Percentiles rank a stretch among this genome's conserved stretches.
Evolutionary conservation across 1,140 invertebrate genomes (phyloP).

Genomic region (Anthonomus grandis): DNA sequence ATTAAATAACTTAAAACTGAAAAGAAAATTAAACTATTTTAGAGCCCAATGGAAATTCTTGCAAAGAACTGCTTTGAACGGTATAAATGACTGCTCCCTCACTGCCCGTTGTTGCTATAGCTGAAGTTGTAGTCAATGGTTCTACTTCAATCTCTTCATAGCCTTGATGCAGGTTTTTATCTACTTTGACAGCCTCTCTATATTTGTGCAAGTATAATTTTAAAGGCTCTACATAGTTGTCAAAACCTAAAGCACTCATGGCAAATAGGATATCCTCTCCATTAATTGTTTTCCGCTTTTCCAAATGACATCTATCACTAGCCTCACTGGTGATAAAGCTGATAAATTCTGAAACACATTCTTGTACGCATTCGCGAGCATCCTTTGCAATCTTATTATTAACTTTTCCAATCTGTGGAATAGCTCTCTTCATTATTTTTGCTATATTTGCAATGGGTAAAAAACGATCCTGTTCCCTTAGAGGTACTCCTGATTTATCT

Average conservation of each 20-base stretch:
- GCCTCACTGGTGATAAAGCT: slow-evolving; percentile 99
- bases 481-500: slow-evolving; percentile 51
- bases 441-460: slow-evolving; percentile 98
- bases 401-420: slow-evolving; percentile 94
- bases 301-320: slow-evolving; percentile 93
- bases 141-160: slow-evolving; percentile 46
- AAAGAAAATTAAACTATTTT: too few relatives aligned
- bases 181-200: slow-evolving; percentile 63
- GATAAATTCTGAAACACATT: slow-evolving; percentile 99
- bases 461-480: slow-evolving; percentile 91
- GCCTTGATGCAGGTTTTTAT: slow-evolving; percentile 42
- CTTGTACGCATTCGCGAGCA: slow-evolving; percentile 98
- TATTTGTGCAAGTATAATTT: slow-evolving; percentile 97
- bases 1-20: too few relatives aligned
- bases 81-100: slow-evolving; percentile 47
- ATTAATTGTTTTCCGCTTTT: slow-evolving; percentile 99
- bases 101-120: slow-evolving; percentile 31
- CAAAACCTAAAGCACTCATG: slow-evolving; percentile 95
- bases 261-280: slow-evolving; percentile 98
- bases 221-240: slow-evolving; percentile 96
- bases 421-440: slow-evolving; percentile 98
- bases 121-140: slow-evolving; percentile 22
- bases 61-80: slow-evolving; percentile 44
- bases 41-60: slow-evolving; percentile 47
- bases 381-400: slow-evolving; percentile 88